A percentile compares a stretch with the other conserved stretches of the same genome.
phyloP scores from a whole-genome alignment of 2,113 vertebrate genomes.

The Pampusana beccarii region DNA sequence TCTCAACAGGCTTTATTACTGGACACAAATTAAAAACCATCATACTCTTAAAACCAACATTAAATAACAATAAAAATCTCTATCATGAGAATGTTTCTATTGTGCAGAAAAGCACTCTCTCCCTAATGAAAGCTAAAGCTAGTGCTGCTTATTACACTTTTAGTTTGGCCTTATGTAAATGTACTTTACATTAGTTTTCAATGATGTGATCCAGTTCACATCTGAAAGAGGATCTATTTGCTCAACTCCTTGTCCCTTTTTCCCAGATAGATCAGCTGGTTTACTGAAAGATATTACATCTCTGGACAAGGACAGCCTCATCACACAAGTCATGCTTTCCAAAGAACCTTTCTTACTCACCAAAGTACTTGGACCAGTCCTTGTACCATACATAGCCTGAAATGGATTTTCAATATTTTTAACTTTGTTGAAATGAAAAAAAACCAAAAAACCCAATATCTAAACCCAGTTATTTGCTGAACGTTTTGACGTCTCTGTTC shows the following conservation, averaged over 20 bases:
- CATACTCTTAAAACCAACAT: background rate
- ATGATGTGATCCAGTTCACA: background rate
- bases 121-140: background rate
- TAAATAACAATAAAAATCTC: constrained; percentile 22
- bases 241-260: background rate
- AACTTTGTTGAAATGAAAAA: background rate
- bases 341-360: background rate
- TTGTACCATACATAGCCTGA: background rate
- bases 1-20: background rate
- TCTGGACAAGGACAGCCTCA: background rate
- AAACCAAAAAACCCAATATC: too few relatives aligned
- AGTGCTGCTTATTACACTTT: background rate
- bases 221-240: background rate
- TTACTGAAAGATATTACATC: background rate
- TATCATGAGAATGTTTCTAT: background rate
- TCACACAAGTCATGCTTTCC: background rate
- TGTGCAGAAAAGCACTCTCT: background rate
- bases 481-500: background rate
- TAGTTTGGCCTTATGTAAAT: background rate
- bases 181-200: background rate
- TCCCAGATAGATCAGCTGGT: background rate
- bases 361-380: background rate
- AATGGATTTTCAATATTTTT: background rate
- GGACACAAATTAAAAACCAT: constrained; percentile 25
- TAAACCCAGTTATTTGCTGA: background rate